Evolutionary conservation across 2,888 invertebrate species (phyloP), one percentile per base, ranked within the genome.

Genomic region (Eupithecia abbreviata): DNA sequence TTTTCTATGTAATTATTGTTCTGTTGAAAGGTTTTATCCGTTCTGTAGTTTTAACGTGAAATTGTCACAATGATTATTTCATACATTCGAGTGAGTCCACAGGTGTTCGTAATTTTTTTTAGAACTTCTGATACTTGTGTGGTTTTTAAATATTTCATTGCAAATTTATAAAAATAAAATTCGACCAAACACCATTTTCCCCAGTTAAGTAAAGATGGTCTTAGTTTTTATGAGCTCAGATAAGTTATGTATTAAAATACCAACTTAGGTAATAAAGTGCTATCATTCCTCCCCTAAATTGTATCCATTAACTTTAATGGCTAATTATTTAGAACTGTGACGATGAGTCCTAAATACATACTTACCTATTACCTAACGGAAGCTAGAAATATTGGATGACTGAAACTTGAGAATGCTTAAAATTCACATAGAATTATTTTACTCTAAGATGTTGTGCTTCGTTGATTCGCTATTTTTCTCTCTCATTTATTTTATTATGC

Each of bases 391-490:
- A 80, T 79, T 70, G 66, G 49, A 74, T 77, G 67, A 71, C 78
- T 75, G 87, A 85, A 84, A 86, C 83, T 82, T 77, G 82, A 86
- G 84, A 83, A 81, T 80, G 79, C 76, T 80, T 84, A 81, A 80
- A 78, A 81, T 79, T 78, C 75, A 76, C 79, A 80, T 76, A 76
- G 73, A 77, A 73, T 77, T 80, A 78, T 79, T 80, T 73, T 76
- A 79, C 77, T 84, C 82, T 82, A 18, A 62, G 80, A 82, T 82
- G 80, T 74, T 79, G 85, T 79, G 87, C 85, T 82, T 82, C 85
- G 82, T 80, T 78, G 82, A 74, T 74, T 81, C 72, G 68, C 51
- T 9, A 30, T 71, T 77, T 84, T 84, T 84, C 86, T 83, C 75
- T 79, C 72, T 79, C 82, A 82, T 80, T 82, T 82, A 82, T 84